Percentiles rank a stretch among this genome's conserved stretches.
These are phyloP conservation scores for Tragelaphus buxtoni DNA, from an alignment of 2,113 vertebrate genomes.

Conservation along the genomic window DNA sequence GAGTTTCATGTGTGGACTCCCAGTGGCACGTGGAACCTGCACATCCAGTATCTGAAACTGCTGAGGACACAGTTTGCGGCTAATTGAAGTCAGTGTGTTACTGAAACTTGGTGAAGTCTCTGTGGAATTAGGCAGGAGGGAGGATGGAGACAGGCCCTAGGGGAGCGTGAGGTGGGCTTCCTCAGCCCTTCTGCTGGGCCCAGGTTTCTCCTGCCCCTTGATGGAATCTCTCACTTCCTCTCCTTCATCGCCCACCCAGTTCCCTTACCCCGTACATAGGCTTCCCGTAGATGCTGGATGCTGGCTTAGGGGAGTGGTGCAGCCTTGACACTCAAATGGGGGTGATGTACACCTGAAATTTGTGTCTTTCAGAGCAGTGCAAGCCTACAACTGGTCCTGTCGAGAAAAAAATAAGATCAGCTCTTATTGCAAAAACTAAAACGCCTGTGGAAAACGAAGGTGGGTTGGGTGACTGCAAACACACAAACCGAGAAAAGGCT, in stretches of 20 bases:
- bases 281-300: not conserved
- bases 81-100: not conserved
- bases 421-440: not conserved
- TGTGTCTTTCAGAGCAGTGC: constrained; percentile 67
- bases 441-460: constrained; percentile 38
- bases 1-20: not conserved
- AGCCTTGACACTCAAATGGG: not conserved
- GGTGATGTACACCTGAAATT: not conserved
- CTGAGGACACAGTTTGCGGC: not conserved
- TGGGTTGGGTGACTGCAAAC: constrained; percentile 18
- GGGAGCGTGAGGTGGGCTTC: not conserved
- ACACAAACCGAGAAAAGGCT: not conserved
- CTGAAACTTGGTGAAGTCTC: not conserved
- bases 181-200: not conserved
- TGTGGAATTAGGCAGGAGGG: not conserved
- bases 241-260: not conserved
- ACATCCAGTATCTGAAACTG: not conserved
- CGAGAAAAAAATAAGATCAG: not conserved
- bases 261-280: not conserved
- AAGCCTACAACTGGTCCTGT: not conserved
- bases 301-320: not conserved
- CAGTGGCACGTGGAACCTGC: not conserved
- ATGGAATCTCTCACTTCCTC: not conserved
- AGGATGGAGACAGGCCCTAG: not conserved
- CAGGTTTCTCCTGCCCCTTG: not conserved